phyloP scores from a whole-genome alignment of 2,888 invertebrate genomes.

The Celastrina argiolus region DNA sequence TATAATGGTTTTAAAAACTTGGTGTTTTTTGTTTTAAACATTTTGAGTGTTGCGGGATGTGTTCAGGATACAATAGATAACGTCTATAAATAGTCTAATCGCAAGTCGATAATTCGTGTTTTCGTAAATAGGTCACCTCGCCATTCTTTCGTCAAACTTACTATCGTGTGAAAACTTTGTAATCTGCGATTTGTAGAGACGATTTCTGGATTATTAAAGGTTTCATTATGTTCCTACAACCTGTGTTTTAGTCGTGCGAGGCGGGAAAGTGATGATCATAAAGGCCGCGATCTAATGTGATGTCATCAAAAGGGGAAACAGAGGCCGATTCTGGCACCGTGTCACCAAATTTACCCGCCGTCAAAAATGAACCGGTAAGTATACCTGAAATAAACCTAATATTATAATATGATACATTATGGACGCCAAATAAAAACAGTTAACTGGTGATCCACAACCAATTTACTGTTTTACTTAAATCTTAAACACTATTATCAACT shows the following conservation, averaged over 20 bases:
- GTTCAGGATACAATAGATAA: conserved; percentile 48
- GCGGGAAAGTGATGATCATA: conserved; percentile 75
- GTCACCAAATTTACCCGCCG: conserved; percentile 64
- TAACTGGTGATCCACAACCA: neutral
- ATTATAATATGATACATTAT: neutral
- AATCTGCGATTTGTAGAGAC: conserved; percentile 37
- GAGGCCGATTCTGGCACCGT: conserved; percentile 77
- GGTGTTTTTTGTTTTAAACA: conserved; percentile 31
- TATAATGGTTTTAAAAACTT: conserved; percentile 38
- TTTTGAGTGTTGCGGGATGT: conserved; percentile 37
- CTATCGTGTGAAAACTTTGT: conserved; percentile 54
- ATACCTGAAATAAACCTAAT: conserved; percentile 25
- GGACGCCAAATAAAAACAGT: neutral
- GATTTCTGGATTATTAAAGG: conserved; percentile 28
- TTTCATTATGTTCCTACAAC: conserved; percentile 30
- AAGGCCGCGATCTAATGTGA: conserved; percentile 70
- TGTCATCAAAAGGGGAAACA: conserved; percentile 78
- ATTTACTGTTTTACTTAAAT: neutral
- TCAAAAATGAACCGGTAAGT: conserved; percentile 74
- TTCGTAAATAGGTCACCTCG: conserved; percentile 78
- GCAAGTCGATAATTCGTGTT: conserved; percentile 72
- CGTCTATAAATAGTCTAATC: conserved; percentile 55
- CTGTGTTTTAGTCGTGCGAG: conserved; percentile 58
- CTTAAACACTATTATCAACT: neutral
- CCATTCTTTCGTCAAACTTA: conserved; percentile 65